Percentiles rank a stretch among this genome's conserved stretches.
Evolutionary conservation across 2,888 invertebrate genomes (phyloP).

Genomic region (Drosophila seclusa): DNA sequence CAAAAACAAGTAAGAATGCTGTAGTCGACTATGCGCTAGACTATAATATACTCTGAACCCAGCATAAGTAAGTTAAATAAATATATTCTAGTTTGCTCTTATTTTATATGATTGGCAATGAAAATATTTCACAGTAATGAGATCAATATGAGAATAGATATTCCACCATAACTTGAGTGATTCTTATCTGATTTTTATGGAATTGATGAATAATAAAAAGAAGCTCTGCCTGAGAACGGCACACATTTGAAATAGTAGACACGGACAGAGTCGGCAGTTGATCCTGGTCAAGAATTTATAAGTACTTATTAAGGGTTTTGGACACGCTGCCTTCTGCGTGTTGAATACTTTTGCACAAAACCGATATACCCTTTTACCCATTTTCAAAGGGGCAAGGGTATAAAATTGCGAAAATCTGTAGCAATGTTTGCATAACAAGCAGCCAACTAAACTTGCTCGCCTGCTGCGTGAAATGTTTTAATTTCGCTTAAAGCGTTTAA

Average conservation of each 20-base stretch:
- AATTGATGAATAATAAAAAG: neutral
- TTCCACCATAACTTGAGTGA: neutral
- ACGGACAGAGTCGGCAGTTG: neutral
- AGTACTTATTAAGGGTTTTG: neutral
- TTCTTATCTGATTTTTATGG: neutral
- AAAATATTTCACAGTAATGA: neutral
- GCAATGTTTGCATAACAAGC: slow-evolving; percentile 59
- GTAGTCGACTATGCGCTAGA: neutral
- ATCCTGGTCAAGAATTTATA: neutral
- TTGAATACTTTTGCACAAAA: neutral
- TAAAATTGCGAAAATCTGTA: slow-evolving; percentile 35
- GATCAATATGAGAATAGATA: neutral
- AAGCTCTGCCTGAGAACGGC: neutral
- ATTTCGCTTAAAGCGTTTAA: slow-evolving; percentile 78
- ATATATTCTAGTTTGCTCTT: neutral
- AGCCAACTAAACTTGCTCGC: slow-evolving; percentile 36
- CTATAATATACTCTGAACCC: neutral
- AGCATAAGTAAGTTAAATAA: neutral
- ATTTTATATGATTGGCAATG: neutral
- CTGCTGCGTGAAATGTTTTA: slow-evolving; percentile 74
- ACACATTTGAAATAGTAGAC: neutral
- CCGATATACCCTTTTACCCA: neutral
- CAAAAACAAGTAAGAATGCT: slow-evolving; percentile 25
- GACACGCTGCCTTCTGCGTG: neutral
- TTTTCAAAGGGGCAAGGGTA: neutral